Evolutionary conservation across 2,113 vertebrate genomes (phyloP), one percentile per base, ranked within the genome.

Genomic region (Gnathonemus echidnorhynchus): DNA sequence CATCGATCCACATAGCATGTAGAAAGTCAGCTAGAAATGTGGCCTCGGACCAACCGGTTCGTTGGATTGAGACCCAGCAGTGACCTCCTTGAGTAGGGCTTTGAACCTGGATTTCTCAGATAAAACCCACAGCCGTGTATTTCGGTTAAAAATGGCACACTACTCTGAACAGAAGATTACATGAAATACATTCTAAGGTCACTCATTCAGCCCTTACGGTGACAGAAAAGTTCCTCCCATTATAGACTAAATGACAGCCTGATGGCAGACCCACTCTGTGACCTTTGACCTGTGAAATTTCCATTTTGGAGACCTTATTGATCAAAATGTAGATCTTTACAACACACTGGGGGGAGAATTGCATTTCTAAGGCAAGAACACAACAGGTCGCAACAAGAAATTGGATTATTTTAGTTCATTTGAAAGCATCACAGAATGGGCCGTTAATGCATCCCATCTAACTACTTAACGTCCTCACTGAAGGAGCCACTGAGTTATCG

Each of bases 281-380:
- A 94, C 93, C 93, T 88, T 89, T 93, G 93, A 95, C 93, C 94
- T 91, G 80, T 90, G 80, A 90, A 93, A 95, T 93, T 48, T 85
- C 83, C 83, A 85, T 85, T 48, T 91, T 87, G 92, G 90, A 93
- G 91, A 92, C 89, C 92, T 91, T 88, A 92, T 86, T 88, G 91
- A 91, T 92, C 90, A 91, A 92, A 89, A 86, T 91, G 89, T 88
- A 92, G 92, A 92, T 92, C 91, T 88, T 89, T 91, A 90, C 74
- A 19, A 85, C 90, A 87, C 88, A 89, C 87, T 84, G 5, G 86
- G 62, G 91, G 91, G 92, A 92, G 19, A 90, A 91, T 92, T 92
- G 93, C 93, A 91, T 92, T 93, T 92, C 91, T 92, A 92, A 94
- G 91, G 93, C 92, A 92, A 15, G 27, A 27, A 50, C 15, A 24